A percentile compares a stretch with the other conserved stretches of the same genome.
phyloP scores from a whole-genome alignment of 2,113 vertebrate genomes.

The Alethe castanea region DNA sequence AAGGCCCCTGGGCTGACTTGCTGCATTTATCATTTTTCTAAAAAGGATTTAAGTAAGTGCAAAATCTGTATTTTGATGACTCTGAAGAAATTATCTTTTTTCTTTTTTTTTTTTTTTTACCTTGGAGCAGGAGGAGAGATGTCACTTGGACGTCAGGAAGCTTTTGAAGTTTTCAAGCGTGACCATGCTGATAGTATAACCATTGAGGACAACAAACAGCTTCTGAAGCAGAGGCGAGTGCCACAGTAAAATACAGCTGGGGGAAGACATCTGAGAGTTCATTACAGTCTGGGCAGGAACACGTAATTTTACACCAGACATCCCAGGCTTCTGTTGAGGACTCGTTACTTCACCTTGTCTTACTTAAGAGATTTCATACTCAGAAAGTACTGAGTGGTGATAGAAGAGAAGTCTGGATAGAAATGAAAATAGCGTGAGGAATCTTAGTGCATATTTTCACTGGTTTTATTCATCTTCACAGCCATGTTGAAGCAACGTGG shows the following conservation, averaged over 20 bases:
- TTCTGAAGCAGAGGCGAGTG: conserved; percentile 87
- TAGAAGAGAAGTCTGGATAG: not conserved
- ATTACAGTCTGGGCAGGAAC: not conserved
- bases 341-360: not conserved
- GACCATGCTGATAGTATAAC: conserved; percentile 81
- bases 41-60: not conserved
- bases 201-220: conserved; percentile 85
- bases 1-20: not conserved
- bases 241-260: not conserved
- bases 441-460: not conserved
- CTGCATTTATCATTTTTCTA: not conserved
- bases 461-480: not conserved
- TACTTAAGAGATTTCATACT: not conserved
- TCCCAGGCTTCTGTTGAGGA: not conserved
- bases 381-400: not conserved
- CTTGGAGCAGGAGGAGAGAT: conserved; percentile 64
- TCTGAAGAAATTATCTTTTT: not conserved
- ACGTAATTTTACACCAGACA: not conserved
- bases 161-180: conserved; percentile 86
- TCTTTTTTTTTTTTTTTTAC: not conserved
- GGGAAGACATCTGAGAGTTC: not conserved
- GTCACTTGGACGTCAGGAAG: conserved; percentile 86
- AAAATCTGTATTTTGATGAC: not conserved
- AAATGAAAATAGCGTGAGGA: not conserved
- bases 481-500: not conserved